Base-by-base conservation (phyloP, 2,888 invertebrate genomes). In the Phortica okadai region DNA sequence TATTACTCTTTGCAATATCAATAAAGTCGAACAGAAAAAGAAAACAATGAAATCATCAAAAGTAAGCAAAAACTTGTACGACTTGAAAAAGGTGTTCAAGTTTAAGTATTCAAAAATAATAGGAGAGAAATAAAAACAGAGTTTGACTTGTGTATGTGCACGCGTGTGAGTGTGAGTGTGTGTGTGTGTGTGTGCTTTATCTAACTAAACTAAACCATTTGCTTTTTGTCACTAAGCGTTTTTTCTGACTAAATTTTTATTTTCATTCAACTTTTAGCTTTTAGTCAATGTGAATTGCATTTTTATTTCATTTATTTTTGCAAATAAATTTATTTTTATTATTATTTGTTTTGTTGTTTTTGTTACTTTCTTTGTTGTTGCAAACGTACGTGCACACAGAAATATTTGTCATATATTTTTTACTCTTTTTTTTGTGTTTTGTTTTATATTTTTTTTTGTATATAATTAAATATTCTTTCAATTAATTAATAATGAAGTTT, bases 401-500 rank as follows among this genome's bases (percentile, higher is more conserved):
- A 67, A 16, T 67, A 42, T 33, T 41, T 41, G 11, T 66, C n/a
- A 5, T 66, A 16, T 66, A 25, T 66, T 42, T 66, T 42, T 66
- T 42, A 42, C 70, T 74, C 76, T 58, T 44, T 25, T 59, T 75
- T 74, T 58, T 45, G 50, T 25, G 11, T 74, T 21, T 21, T 21
- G 21, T 21, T 21, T 75, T 41, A 62, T 73, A 69, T 21, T 21
- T 21, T 21, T 21, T 73, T 62, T 75, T 73, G 50, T 41, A 45
- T 44, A 62, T 58, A 70, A 75, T 74, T 70, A 44, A 54, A 25
- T 79, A 54, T 58, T 54, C 8, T 76, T 69, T 74, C 25, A 73
- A 74, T 77, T 66, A 6, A 41, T 78, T 74, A 77, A 79, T 78
- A 80, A 78, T 79, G 82, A 79, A 58, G 75, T 58, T 74, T 59